Base-by-base conservation (phyloP, 2,113 vertebrate species). In the Tympanuchus pallidicinctus region DNA sequence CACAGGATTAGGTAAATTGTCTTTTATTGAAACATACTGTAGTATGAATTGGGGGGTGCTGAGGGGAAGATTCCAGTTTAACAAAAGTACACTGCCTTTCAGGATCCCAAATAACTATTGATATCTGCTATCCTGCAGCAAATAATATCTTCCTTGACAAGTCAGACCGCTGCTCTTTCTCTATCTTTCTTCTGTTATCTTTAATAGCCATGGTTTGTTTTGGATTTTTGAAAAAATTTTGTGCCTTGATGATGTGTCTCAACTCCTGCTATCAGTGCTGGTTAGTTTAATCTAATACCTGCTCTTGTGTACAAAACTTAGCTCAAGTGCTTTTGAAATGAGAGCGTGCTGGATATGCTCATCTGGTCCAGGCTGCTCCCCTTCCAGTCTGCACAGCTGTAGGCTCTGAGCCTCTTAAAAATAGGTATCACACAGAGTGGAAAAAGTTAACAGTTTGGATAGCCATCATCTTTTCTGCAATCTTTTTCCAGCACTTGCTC, bases 41-140 rank as follows among this genome's bases (percentile, higher is more conserved):
- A 80, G 81, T 86, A 60, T 18, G 54, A 13, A 14, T 67, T 9
- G 27, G 12, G 27, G 48, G 48, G 34, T 28, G 11, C 10, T 48
- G 24, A 30, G 27, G 10, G 61, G 27, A 93, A 91, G 91, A 89
- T 74, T 94, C 83, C 91, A 88, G 67, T 94, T 96, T 95, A 94
- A 92, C 38, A 52, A 85, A 83, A 91, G 84, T 77, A 88, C 79
- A 86, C 88, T 88, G 65, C 76, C 72, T 94, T 94, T 94, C 70
- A 86, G 86, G n/a, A 70, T 95, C 71, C 82, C 82, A 94, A 96
- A 94, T 95, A 94, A 96, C 90, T 96, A 94, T 94, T 94, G 88
- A 97, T 96, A 94, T 94, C 94, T 86, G 65, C 91, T 94, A 82
- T 94, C 93, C 91, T 91, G 88, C 85, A 95, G 91, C 94, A 94